Conservation (phyloP, 2,113 vertebrate genomes). For the Nycticryphes semicollaris region DNA sequence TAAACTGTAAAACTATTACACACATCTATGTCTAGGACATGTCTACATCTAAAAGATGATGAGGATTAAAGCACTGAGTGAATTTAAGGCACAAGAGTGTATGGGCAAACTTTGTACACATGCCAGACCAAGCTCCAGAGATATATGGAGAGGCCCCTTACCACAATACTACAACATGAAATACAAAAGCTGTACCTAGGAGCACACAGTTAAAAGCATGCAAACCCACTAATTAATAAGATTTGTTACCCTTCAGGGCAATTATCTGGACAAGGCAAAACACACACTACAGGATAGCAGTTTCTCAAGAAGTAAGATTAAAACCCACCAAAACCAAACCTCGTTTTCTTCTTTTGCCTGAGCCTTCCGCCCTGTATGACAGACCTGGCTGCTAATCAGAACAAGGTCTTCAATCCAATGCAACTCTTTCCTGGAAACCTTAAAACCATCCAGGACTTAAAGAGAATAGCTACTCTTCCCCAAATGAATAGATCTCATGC, state of each 20-base stretch:
- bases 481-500: background rate
- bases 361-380: background rate
- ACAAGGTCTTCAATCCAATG: background rate
- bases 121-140: background rate
- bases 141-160: background rate
- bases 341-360: background rate
- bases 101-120: background rate
- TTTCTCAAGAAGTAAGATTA: conserved; percentile 21
- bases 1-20: conserved; percentile 18
- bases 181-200: background rate
- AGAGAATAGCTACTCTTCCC: background rate
- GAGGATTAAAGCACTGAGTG: background rate
- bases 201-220: background rate
- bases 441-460: background rate
- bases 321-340: background rate
- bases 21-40: background rate
- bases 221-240: background rate
- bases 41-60: background rate
- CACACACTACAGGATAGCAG: background rate
- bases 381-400: background rate
- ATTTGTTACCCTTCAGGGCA: background rate
- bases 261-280: background rate
- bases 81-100: background rate
- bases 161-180: rapidly evolving
- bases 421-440: background rate